Evolutionary conservation across 2,797 vertebrate species (phyloP).

Genomic region (Clarias laeviceps): DNA sequence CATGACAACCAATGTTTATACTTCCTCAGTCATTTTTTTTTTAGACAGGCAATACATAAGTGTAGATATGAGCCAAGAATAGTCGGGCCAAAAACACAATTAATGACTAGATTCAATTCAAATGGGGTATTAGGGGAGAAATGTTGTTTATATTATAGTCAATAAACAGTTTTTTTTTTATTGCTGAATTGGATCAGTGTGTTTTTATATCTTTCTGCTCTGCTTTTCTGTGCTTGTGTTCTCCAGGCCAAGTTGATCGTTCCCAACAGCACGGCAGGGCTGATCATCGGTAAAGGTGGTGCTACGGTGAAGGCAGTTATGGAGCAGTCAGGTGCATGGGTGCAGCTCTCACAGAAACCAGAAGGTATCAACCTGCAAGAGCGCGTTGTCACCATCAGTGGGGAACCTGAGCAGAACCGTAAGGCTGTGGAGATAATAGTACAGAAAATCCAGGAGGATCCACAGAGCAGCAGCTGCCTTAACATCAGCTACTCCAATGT

Average conservation of each 20-base stretch:
- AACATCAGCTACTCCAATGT: constrained; percentile 96
- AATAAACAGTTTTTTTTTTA: neutral
- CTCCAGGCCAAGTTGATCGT: constrained; percentile 91
- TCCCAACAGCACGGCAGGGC: constrained; percentile 92
- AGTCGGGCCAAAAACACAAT: constrained; percentile 18
- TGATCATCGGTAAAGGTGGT: constrained; percentile 93
- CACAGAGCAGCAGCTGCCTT: constrained; percentile 93
- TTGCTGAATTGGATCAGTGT: neutral
- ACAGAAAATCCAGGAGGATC: constrained; percentile 95
- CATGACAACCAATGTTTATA: constrained; percentile 55
- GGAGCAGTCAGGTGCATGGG: constrained; percentile 96
- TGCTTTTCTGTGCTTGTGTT: constrained; percentile 48
- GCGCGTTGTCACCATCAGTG: constrained; percentile 93
- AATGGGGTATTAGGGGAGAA: neutral
- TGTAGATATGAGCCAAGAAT: constrained; percentile 16
- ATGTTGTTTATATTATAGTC: constrained; percentile 6
- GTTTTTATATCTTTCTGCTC: constrained; percentile 16
- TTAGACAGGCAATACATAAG: constrained; percentile 31
- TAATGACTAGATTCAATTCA: constrained; percentile 28
- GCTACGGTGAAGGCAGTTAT: constrained; percentile 93
- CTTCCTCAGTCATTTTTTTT: constrained; percentile 15
- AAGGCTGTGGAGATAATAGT: constrained; percentile 93
- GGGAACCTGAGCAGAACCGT: constrained; percentile 90
- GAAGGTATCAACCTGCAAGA: constrained; percentile 96
- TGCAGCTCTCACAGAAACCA: constrained; percentile 94